Evolutionary conservation across 2,797 vertebrate species (phyloP), one percentile per base, ranked within the genome.

Genomic region (Paramormyrops hopkinsi): DNA sequence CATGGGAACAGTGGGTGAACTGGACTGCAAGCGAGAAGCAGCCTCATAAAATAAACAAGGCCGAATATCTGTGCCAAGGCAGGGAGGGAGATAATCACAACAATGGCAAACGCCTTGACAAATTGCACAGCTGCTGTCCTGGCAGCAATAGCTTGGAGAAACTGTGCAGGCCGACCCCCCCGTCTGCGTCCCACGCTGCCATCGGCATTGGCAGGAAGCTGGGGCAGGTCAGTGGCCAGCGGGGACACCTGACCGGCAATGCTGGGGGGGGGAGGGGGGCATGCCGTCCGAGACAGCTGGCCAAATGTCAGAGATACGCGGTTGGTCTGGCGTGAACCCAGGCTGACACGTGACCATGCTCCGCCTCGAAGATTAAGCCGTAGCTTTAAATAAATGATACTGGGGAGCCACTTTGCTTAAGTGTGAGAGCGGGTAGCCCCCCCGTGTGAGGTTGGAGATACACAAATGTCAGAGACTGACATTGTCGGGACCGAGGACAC

Each of bases 161-260:
- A 48, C 9, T 17, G 22, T 29, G n/a, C 37, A 44, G 41, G 2
- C 37, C 17, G 37, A 12, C 37, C 14, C 73, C 37, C n/a, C 48
- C 25, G 22, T 51, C 44, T 46, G 41, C 0, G 25, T 69, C 62
- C 62, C 62, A 69, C 62, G 3, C 62, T 69, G 62, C 62, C 62
- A 33, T 69, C 1, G 25, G 25, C 29, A 73, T 73, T 73, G 65
- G 65, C 65, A 73, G 29, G 5, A 73, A 73, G 65, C 46, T 51
- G 48, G 83, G 83, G 83, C 83, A 85, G 83, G 22, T 50, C 83
- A 85, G 83, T 19, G 94, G 90, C 89, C 91, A 90, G 65, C 4
- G 86, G 91, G 50, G 88, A 92, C 88, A 91, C 90, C 90, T 91
- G 86, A 37, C 44, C 48, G 17, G 48, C 48, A 51, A 50, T 89